Conservation (phyloP, 1,140 invertebrate species). For the Zaprionus africanus region DNA sequence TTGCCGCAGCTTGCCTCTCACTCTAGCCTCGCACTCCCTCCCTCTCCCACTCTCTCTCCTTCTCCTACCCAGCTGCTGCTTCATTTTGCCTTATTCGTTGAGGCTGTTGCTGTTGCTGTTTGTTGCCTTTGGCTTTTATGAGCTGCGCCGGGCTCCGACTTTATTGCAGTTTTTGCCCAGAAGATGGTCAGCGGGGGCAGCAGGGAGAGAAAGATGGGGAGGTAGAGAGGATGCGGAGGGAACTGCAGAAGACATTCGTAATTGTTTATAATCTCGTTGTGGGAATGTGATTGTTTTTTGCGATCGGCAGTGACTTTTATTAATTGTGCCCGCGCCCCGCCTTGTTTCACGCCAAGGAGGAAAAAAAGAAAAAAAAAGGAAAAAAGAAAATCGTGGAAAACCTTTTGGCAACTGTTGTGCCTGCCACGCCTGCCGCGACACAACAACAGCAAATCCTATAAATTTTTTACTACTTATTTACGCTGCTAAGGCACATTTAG, state of each 20-base stretch:
- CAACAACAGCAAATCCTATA: slow-evolving; percentile 66
- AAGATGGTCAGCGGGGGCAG: background rate
- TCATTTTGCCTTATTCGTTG: slow-evolving; percentile 2
- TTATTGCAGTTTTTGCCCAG: slow-evolving; percentile 62
- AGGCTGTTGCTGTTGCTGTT: slow-evolving; percentile 46
- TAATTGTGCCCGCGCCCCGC: slow-evolving; percentile 54
- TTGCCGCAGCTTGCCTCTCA: background rate
- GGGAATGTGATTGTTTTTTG: slow-evolving; percentile 34
- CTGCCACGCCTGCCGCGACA: slow-evolving; percentile 10
- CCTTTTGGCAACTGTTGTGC: slow-evolving; percentile 70
- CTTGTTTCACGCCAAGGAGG: slow-evolving; percentile 45
- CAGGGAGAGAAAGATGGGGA: background rate
- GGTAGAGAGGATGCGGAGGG: background rate
- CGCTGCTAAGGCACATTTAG: slow-evolving; percentile 81
- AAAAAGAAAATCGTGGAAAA: slow-evolving; percentile 11
- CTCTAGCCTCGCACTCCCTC: background rate
- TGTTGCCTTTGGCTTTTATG: slow-evolving; percentile 75
- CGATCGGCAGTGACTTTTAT: slow-evolving; percentile 53
- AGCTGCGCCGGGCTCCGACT: slow-evolving; percentile 57
- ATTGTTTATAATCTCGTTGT: slow-evolving; percentile 70
- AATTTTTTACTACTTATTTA: slow-evolving; percentile 83
- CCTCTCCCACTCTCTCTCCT: background rate
- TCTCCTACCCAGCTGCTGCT: slow-evolving; percentile 3
- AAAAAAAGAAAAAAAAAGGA: background rate
- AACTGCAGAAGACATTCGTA: slow-evolving; percentile 56